phyloP scores from a whole-genome alignment of 2,888 invertebrate species.

The Leuctra nigra region DNA sequence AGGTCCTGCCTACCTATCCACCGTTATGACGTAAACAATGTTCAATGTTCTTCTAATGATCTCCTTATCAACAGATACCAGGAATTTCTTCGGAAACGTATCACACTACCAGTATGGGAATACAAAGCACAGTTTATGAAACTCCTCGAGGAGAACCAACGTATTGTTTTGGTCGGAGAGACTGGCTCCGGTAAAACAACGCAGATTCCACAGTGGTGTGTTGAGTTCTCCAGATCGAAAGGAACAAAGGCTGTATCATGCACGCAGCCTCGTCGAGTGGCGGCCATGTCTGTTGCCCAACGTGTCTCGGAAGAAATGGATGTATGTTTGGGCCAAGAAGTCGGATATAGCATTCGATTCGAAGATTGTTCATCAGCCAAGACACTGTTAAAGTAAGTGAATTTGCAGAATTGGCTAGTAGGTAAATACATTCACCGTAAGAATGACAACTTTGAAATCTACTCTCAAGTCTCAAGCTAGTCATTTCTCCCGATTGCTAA shows the following conservation, averaged over 20 bases:
- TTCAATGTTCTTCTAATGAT: too few species aligned
- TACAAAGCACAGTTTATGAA: conserved; percentile 95
- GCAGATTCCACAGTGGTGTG: conserved; percentile 97
- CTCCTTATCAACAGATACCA: too few species aligned
- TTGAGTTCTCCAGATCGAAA: conserved; percentile 60
- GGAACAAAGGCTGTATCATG: conserved; percentile 84
- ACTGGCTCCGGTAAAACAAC: conserved; percentile 99
- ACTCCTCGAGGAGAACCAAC: conserved; percentile 85
- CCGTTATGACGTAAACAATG: too few species aligned
- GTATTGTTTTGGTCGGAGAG: conserved; percentile 95
- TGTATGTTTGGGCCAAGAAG: conserved; percentile 83
- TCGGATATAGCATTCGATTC: conserved; percentile 96
- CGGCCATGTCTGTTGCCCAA: conserved; percentile 99
- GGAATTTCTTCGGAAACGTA: conserved; percentile 81
- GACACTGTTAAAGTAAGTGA: conserved; percentile 77
- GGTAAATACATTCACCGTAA: too few species aligned
- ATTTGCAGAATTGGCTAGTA: neutral
- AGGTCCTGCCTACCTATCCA: too few species aligned
- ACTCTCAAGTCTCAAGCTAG: too few species aligned
- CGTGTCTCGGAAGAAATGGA: conserved; percentile 99
- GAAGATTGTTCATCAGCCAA: conserved; percentile 96
- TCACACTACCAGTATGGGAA: conserved; percentile 94
- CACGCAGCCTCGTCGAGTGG: conserved; percentile 94
- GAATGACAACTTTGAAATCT: too few species aligned
- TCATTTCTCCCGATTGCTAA: too few species aligned